Percentiles rank a stretch among this genome's conserved stretches.
Evolutionary conservation across 2,113 vertebrate species (phyloP).

Genomic region (mouse (Mus musculus)): DNA sequence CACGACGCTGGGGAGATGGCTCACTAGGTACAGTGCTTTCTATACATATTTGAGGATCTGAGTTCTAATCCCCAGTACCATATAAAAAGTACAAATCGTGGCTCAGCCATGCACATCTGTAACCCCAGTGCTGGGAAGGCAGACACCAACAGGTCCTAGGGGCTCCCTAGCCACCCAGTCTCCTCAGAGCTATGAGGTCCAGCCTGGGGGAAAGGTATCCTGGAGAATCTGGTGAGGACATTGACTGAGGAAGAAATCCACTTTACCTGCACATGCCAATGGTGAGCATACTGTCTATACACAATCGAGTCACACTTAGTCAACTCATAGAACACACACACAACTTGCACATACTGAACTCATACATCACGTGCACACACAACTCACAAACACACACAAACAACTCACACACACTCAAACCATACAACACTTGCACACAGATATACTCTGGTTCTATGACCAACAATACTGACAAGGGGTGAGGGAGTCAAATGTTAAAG

Average conservation of each 20-base stretch:
- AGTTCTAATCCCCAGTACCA: background rate
- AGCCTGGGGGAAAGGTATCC: background rate
- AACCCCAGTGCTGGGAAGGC: background rate
- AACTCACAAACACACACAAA: background rate
- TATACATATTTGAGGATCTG: background rate
- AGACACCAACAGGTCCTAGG: background rate
- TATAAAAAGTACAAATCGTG: too few relatives aligned
- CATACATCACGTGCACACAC: background rate
- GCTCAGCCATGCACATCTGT: rapidly evolving
- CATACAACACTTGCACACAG: background rate
- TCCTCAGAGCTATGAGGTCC: background rate
- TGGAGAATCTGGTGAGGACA: too few relatives aligned
- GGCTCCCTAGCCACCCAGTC: background rate
- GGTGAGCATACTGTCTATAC: too few relatives aligned
- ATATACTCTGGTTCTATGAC: too few relatives aligned
- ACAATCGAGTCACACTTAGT: background rate
- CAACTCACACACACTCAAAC: background rate
- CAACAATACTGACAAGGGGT: background rate
- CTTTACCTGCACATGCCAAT: background rate
- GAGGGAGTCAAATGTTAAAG: background rate
- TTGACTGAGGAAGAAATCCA: background rate
- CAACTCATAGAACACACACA: background rate
- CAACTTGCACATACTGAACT: background rate
- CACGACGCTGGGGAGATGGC: background rate
- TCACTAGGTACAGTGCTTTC: background rate